A percentile compares a stretch with the other conserved stretches of the same genome.
phyloP scores from a whole-genome alignment of 2,113 vertebrate species.

The Myotis yumanensis region DNA sequence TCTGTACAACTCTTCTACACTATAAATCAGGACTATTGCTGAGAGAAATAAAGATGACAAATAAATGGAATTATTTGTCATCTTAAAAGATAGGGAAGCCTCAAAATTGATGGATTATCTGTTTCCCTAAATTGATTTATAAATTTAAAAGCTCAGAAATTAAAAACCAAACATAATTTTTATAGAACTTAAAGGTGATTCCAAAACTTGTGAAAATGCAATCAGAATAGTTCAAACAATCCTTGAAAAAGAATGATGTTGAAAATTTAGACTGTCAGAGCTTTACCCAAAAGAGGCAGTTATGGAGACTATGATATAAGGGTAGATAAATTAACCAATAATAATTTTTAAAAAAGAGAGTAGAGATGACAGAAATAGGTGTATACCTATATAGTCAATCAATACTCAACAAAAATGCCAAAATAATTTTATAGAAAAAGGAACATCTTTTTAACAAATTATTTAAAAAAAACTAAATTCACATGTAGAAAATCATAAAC shows the following conservation, averaged over 20 bases:
- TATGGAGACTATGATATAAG: neutral
- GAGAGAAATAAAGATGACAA: neutral
- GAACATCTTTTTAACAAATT: neutral
- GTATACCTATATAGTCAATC: neutral
- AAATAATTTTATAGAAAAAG: neutral
- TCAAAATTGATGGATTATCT: neutral
- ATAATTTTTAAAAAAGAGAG: neutral
- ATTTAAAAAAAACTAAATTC: neutral
- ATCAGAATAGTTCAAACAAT: neutral
- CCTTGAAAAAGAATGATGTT: neutral
- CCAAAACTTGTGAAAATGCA: neutral
- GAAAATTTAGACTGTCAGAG: neutral
- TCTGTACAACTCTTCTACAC: neutral
- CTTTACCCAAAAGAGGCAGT: neutral
- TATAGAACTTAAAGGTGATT: neutral
- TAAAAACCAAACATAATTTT: neutral
- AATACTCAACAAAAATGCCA: neutral
- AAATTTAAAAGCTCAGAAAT: neutral
- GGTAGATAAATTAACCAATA: neutral
- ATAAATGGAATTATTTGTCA: neutral
- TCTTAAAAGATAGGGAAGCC: neutral
- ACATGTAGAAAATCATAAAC: neutral
- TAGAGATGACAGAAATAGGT: neutral
- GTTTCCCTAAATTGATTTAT: neutral
- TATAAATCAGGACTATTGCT: neutral